Base-by-base conservation (phyloP, 1,140 invertebrate genomes). In the Drosophila persimilis region DNA sequence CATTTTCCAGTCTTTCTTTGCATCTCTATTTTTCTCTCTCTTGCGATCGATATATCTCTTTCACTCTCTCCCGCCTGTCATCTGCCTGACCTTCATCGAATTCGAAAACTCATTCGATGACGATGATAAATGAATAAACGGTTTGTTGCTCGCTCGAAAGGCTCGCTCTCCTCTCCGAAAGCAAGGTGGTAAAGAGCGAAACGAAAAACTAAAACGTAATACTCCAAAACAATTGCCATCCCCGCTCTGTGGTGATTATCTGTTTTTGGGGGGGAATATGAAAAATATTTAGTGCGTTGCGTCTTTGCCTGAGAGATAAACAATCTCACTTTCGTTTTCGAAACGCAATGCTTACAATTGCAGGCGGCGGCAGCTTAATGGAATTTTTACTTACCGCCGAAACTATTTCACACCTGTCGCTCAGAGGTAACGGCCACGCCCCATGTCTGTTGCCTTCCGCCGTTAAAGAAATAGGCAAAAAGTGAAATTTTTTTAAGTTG, bases 401-500 rank as follows among this genome's bases (percentile, higher is more conserved):
- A 67, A 53, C 71, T 64, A 67, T 81, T 86, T 85, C 67, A 80
- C 80, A 85, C 73, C 67, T 85, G 80, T 67, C 53, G 39, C 9
- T 1, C 11, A 39, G 35, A 31, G 48, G 31, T 61, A 65, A 7
- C 11, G 41, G 22, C 54, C 77, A 70, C 57, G 50, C 80, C 66
- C 20, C 20, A 29, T 22, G 9, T 11, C 26, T 4, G 24, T 29
- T 47, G 35, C 50, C 56, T 57, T 60, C 57, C 66, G 53, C 13
- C 66, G 60, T 77, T 77, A 76, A 64, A 46, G 69, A 76, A 86
- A 88, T 79, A 83, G 71, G 54, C 79, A 79, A 88, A 86, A 86
- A 86, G 83, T 86, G 83, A 86, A 86, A 86, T 83, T 83, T 84
- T 83, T 66, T 13, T 43, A 35, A 43, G 56, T 52, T 2, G 41